A percentile compares a stretch with the other conserved stretches of the same genome.
Evolutionary conservation across 2,113 vertebrate species (phyloP).

Genomic region (Lanius ludovicianus): DNA sequence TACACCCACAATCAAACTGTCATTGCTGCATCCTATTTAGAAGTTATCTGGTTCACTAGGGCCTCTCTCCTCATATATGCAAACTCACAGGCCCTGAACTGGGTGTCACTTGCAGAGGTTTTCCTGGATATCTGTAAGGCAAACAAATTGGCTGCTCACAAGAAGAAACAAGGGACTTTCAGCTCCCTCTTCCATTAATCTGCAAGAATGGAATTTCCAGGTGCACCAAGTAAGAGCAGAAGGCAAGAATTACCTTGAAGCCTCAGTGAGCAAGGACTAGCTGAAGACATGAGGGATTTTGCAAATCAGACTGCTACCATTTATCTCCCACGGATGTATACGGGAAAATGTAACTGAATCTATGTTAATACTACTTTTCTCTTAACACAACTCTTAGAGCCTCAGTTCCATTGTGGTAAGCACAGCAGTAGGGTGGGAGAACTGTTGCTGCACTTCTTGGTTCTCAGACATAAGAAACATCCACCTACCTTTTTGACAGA

Average conservation of each 20-base stretch:
- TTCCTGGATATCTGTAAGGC: background rate
- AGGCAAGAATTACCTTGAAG: background rate
- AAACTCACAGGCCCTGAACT: background rate
- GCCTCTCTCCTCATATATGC: background rate
- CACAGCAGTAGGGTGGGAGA: background rate
- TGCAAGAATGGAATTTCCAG: background rate
- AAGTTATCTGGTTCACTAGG: background rate
- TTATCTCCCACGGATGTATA: background rate
- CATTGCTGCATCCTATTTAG: background rate
- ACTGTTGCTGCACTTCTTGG: background rate
- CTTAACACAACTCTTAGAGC: background rate
- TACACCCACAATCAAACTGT: background rate
- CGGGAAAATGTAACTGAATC: background rate
- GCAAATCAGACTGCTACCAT: background rate
- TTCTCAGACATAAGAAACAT: background rate
- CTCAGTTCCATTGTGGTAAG: background rate
- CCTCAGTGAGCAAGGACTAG: background rate
- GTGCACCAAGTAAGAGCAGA: background rate
- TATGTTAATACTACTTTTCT: background rate
- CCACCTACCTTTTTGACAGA: constrained; percentile 58
- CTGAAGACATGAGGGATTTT: background rate
- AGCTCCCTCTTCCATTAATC: background rate
- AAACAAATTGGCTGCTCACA: background rate
- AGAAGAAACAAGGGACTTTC: background rate
- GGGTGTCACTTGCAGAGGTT: background rate